Percentiles rank a stretch among this genome's conserved stretches.
Evolutionary conservation across 2,113 vertebrate species (phyloP).

Genomic region (Corapipo altera): DNA sequence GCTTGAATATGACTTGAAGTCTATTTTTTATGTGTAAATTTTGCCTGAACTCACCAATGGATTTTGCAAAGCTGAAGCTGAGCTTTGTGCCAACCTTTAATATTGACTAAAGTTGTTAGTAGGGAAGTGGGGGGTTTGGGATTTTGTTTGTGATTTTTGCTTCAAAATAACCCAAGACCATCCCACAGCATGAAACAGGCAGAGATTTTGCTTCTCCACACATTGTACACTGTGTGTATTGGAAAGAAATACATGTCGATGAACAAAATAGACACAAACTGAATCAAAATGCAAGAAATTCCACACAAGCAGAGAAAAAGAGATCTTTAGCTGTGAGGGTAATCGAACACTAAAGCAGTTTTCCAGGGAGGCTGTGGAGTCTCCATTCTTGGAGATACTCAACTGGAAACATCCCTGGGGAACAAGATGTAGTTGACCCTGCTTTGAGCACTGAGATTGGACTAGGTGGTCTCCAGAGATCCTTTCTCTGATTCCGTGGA

Average conservation of each 20-base stretch:
- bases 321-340: neutral
- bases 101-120: neutral
- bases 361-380: neutral
- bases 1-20: neutral
- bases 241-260: neutral
- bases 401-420: neutral
- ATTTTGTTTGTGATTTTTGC: neutral
- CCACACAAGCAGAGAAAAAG: neutral
- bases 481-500: neutral
- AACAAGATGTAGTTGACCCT: rapidly evolving
- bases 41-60: neutral
- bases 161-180: neutral
- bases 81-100: neutral
- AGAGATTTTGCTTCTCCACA: neutral
- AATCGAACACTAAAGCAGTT: neutral
- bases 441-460: neutral
- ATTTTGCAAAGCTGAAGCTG: neutral
- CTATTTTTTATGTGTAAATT: neutral
- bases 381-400: neutral
- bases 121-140: rapidly evolving
- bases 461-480: neutral
- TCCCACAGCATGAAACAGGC: neutral
- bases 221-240: neutral
- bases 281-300: neutral
- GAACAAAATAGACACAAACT: neutral